These are phyloP conservation scores for Acrocephalus arundinaceus DNA, from an alignment of 2,113 vertebrate genomes.

Conservation along the genomic window DNA sequence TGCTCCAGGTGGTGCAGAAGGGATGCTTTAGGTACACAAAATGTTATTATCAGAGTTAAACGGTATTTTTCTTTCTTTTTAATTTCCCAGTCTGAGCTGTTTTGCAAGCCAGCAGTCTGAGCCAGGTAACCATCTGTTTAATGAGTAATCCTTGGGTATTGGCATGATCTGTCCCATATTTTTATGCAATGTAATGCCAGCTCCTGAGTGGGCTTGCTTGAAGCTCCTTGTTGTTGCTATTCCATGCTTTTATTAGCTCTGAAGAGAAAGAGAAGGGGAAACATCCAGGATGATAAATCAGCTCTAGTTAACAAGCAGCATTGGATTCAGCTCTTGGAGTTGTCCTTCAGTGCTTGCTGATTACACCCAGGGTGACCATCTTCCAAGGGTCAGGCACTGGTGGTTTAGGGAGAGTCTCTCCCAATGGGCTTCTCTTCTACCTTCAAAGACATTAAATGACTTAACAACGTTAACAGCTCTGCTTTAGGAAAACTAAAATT, in stretches of 20 bases:
- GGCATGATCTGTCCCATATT: background rate
- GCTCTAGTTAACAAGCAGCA: background rate
- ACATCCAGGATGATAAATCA: background rate
- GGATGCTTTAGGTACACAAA: background rate
- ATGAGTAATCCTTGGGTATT: conserved; percentile 42
- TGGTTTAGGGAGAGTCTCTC: background rate
- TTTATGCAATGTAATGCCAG: conserved; percentile 4
- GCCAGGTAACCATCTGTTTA: conserved; percentile 39
- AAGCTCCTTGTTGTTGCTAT: background rate
- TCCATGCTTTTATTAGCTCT: background rate
- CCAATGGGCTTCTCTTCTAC: background rate
- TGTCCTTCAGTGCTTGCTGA: background rate
- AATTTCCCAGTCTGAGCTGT: background rate
- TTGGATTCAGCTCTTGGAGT: background rate
- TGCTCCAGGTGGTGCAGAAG: background rate
- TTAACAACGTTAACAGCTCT: conserved; percentile 36
- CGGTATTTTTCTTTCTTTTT: background rate
- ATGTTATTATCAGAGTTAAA: background rate
- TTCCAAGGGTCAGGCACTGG: background rate
- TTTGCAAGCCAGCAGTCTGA: background rate
- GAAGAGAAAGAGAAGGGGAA: background rate
- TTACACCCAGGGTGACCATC: background rate
- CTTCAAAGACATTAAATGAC: conserved; percentile 53
- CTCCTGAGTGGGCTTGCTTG: conserved; percentile 5
- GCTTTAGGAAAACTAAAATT: conserved; percentile 52